These are phyloP conservation scores for Cherax destructor DNA, from an alignment of 1,140 invertebrate species.

Conservation along the genomic window DNA sequence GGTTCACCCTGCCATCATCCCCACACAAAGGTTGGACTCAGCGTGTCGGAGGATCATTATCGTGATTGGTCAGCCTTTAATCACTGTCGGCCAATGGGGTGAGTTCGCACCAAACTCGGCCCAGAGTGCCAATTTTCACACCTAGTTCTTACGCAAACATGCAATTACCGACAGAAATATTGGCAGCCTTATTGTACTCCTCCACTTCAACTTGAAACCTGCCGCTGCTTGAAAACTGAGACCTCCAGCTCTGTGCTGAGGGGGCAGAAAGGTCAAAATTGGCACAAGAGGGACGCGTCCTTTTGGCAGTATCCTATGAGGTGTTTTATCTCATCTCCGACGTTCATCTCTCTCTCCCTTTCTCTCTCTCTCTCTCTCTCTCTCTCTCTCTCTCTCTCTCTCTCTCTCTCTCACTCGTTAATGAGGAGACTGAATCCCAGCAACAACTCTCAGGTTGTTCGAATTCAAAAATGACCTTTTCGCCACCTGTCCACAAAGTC, in stretches of 20 bases:
- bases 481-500: slow-evolving; percentile 21
- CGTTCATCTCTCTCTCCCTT: slow-evolving; percentile 26
- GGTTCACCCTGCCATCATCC: neutral
- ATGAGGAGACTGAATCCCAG: slow-evolving; percentile 27
- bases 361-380: neutral
- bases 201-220: neutral
- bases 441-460: slow-evolving; percentile 35
- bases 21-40: slow-evolving; percentile 15
- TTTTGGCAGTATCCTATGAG: neutral
- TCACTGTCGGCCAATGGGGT: slow-evolving; percentile 64
- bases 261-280: neutral
- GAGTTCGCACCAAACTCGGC: slow-evolving; percentile 64
- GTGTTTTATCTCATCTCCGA: slow-evolving; percentile 57
- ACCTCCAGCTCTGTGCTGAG: neutral
- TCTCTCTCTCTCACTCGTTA: slow-evolving; percentile 29
- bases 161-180: slow-evolving; percentile 67
- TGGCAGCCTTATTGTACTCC: slow-evolving; percentile 61
- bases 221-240: neutral
- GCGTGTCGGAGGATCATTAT: slow-evolving; percentile 48
- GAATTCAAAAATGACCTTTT: neutral
- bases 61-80: slow-evolving; percentile 67
- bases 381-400: neutral
- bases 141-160: slow-evolving; percentile 68
- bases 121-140: slow-evolving; percentile 66
- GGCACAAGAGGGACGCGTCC: neutral